Conservation (phyloP, 2,797 vertebrate genomes). For the Chaetophractus vellerosus region DNA sequence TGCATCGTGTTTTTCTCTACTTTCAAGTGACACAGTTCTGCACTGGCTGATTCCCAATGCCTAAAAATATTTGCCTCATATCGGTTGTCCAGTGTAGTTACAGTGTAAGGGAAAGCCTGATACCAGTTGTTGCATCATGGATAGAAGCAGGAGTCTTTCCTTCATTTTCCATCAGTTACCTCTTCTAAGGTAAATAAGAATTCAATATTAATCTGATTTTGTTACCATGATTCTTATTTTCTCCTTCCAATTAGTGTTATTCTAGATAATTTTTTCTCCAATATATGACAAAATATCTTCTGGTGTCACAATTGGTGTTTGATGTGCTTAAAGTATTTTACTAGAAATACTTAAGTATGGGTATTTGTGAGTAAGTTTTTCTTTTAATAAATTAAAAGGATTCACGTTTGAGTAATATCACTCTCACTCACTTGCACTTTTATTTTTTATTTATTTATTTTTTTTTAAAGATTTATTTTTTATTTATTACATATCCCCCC, state of each 20-base stretch:
- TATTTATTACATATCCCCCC: no score
- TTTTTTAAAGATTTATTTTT: no score
- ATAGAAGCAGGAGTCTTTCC: neutral
- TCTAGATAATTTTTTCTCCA: neutral
- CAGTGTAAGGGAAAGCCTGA: neutral
- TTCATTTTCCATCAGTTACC: neutral
- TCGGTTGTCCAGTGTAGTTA: neutral
- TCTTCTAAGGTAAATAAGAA: neutral
- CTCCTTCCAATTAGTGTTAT: neutral
- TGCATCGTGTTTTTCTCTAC: neutral
- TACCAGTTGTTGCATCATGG: neutral
- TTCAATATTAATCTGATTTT: conserved; percentile 32
- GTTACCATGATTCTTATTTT: neutral
- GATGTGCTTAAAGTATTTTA: neutral
- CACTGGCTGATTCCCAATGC: neutral
- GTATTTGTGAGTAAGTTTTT: neutral
- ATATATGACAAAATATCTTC: neutral
- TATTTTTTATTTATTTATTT: no score
- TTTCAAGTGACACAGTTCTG: neutral
- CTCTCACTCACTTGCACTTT: neutral
- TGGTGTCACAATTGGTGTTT: neutral
- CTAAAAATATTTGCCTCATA: neutral
- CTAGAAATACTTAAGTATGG: neutral
- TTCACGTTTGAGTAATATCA: neutral
- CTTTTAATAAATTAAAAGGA: neutral